These are phyloP conservation scores for Ochotona curzoniae DNA, from an alignment of 2,113 vertebrate genomes.

Conservation along the genomic window DNA sequence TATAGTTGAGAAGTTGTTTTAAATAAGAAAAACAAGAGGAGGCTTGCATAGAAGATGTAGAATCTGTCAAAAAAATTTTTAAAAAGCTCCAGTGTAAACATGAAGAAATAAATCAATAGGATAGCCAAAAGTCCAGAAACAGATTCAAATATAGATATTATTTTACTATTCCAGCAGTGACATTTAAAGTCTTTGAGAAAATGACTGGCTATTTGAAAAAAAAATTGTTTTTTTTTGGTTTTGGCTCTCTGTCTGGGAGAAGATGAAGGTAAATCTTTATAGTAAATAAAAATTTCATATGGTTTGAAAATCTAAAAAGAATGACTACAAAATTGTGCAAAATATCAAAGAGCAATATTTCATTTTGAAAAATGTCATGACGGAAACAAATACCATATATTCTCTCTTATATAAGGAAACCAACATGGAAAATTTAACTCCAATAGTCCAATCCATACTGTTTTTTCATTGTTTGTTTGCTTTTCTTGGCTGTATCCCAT, in stretches of 20 bases:
- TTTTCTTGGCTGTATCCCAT: too few species aligned
- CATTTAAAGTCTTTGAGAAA: slow-evolving; percentile 58
- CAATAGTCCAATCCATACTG: too few species aligned
- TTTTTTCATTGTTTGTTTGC: too few species aligned
- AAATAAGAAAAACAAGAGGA: slow-evolving; percentile 31
- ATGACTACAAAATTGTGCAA: not conserved
- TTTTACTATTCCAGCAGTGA: slow-evolving; percentile 36
- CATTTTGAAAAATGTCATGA: not conserved
- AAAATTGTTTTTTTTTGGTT: slow-evolving; percentile 34
- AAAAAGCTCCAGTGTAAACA: not conserved
- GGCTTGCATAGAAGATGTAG: not conserved
- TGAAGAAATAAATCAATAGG: not conserved
- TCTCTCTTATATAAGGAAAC: too few species aligned
- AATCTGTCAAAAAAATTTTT: slow-evolving; percentile 1
- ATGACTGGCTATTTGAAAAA: slow-evolving; percentile 43
- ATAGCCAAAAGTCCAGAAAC: slow-evolving; percentile 2
- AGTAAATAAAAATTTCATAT: slow-evolving; percentile 43
- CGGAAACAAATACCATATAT: too few species aligned
- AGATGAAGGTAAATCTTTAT: slow-evolving; percentile 27
- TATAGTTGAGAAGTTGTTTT: not conserved
- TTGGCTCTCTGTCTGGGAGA: slow-evolving; percentile 32
- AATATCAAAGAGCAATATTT: slow-evolving; percentile 1
- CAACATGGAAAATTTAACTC: too few species aligned
- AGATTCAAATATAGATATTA: slow-evolving; percentile 32
- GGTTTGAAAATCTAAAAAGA: slow-evolving; percentile 33